Percentiles rank a stretch among this genome's conserved stretches.
Evolutionary conservation across 2,113 vertebrate genomes (phyloP).

Genomic region (Microcebus ravelobensis): DNA sequence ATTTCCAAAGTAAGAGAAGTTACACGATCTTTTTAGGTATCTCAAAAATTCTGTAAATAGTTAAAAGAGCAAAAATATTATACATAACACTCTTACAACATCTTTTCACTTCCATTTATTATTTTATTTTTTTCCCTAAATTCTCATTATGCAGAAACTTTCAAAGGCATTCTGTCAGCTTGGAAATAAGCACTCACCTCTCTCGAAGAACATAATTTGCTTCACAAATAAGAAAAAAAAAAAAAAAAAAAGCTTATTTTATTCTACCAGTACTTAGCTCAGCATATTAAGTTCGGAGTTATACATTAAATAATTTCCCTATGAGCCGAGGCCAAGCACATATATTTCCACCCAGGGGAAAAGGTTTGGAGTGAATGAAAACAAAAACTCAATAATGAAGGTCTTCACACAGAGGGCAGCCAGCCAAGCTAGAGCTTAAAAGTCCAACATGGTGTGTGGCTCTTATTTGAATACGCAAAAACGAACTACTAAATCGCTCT

Average conservation of each 20-base stretch:
- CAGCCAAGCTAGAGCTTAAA: constrained; percentile 43
- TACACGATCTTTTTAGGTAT: background rate
- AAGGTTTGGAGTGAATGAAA: constrained; percentile 70
- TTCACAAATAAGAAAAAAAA: constrained; percentile 48
- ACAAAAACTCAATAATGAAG: constrained; percentile 62
- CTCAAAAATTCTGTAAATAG: constrained; percentile 12
- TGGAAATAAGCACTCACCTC: constrained; percentile 40
- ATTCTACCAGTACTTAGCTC: constrained; percentile 52
- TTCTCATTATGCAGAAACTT: background rate
- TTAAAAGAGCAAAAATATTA: background rate
- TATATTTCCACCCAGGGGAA: constrained; percentile 56
- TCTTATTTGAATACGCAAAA: constrained; percentile 6
- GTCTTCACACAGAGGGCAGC: constrained; percentile 36
- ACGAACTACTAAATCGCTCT: background rate
- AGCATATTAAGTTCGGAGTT: constrained; percentile 63
- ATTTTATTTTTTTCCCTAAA: constrained; percentile 35
- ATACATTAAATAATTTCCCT: constrained; percentile 70
- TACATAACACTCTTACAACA: background rate
- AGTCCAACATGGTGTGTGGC: constrained; percentile 43
- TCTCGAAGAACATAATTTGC: constrained; percentile 46
- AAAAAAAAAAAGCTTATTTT: constrained; percentile 47
- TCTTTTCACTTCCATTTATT: constrained; percentile 13
- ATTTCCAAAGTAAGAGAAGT: constrained; percentile 24
- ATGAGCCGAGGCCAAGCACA: constrained; percentile 46
- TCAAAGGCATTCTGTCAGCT: constrained; percentile 27